phyloP scores from a whole-genome alignment of 2,888 invertebrate genomes.

The Stomorhina lunata region DNA sequence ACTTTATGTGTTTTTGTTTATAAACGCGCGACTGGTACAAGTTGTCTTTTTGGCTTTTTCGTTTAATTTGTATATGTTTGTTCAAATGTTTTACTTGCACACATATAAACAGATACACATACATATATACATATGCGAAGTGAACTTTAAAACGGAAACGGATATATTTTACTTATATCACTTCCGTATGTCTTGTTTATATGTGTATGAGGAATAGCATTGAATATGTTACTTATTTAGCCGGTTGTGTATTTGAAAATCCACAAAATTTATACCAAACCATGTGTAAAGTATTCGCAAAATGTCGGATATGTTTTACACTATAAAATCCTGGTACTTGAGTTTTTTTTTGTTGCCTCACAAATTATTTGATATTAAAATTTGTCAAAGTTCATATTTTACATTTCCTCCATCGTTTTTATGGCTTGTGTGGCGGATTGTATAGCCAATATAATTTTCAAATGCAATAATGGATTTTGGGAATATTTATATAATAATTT shows the following conservation, averaged over 20 bases:
- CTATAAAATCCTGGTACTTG: neutral
- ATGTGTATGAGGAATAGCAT: too few species aligned
- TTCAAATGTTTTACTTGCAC: constrained; percentile 52
- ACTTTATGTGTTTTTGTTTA: constrained; percentile 6
- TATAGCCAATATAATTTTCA: too few species aligned
- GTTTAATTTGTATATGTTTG: constrained; percentile 67
- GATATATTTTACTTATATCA: constrained; percentile 76
- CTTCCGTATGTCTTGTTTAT: constrained; percentile 70
- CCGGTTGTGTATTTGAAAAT: neutral
- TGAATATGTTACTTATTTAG: too few species aligned
- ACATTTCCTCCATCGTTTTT: constrained; percentile 69
- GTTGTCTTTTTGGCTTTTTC: constrained; percentile 24
- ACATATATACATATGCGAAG: too few species aligned
- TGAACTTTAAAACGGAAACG: constrained; percentile 71
- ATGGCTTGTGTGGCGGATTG: neutral
- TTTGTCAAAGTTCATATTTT: constrained; percentile 77
- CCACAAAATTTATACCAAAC: neutral
- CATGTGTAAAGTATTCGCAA: neutral
- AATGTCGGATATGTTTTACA: constrained; percentile 30
- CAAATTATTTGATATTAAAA: constrained; percentile 69
- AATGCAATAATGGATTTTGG: too few species aligned
- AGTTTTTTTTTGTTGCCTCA: neutral
- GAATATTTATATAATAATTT: too few species aligned
- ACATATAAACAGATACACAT: too few species aligned
- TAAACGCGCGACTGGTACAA: constrained; percentile 10